Evolutionary conservation across 2,113 vertebrate species (phyloP), one percentile per base, ranked within the genome.

Genomic region (Sinocyclocheilus maitianheensis): DNA sequence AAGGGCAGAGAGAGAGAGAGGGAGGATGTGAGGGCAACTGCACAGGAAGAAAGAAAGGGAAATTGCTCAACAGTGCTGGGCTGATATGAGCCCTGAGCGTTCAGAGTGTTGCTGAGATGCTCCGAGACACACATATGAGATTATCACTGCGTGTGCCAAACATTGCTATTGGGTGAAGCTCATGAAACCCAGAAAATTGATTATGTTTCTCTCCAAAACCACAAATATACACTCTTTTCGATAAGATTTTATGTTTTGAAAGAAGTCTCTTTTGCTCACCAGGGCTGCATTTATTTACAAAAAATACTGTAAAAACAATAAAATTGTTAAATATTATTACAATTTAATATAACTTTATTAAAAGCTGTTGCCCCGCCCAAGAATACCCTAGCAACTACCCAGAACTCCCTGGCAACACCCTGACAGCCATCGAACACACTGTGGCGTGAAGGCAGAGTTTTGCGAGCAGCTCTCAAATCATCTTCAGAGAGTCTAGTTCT

Each of bases 41-140:
- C 76, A 58, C 76, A 37, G 76, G 67, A 51, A 84, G 87, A 91
- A 86, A 90, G 85, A 86, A 89, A 53, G 85, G 90, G 88, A 91
- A 94, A 92, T 81, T 51, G 92, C 77, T 76, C 87, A 92, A 88
- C 53, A 65, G 75, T 92, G 91, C 91, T 89, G 86, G 89, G 85
- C 55, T 82, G 90, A 90, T 65, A 85, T 87, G 89, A 90, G 89
- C 84, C 46, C 40, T 71, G 63, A 79, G 26, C 55, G 37, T 77
- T 77, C 46, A 26, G n/a, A 30, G 24, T 71, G 30, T 37, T 71
- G 34, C 8, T 40, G 34, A 11, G 34, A 72, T 71, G 67, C 30
- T 71, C 34, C 20, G 30, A 37, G 67, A 34, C 7, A 0, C 18
- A 40, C 69, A 72, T 72, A 12, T 72, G 18, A 11, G 69, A 72